phyloP scores from a whole-genome alignment of 2,888 invertebrate genomes.

The Schrankia costaestrigalis region DNA sequence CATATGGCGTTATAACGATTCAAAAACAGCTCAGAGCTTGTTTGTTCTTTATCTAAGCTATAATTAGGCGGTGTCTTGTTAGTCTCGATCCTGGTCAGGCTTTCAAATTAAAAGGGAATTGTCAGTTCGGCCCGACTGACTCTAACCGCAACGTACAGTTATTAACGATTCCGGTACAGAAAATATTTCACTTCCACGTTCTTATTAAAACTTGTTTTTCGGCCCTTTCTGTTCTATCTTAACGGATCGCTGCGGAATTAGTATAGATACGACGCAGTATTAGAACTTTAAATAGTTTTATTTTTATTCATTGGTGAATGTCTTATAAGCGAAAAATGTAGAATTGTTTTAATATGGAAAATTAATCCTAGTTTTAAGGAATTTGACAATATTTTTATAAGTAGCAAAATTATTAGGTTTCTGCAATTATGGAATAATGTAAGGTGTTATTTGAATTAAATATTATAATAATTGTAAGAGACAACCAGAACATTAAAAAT shows the following conservation, averaged over 20 bases:
- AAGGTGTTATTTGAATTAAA: no score
- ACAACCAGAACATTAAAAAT: no score
- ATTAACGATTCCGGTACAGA: constrained; percentile 76
- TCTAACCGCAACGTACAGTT: constrained; percentile 69
- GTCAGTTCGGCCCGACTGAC: constrained; percentile 51
- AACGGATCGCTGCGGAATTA: constrained; percentile 43
- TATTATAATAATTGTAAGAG: no score
- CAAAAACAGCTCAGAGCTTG: constrained; percentile 56
- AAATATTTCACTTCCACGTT: constrained; percentile 78
- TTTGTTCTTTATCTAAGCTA: constrained; percentile 69
- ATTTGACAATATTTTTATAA: no score
- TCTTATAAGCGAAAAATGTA: no score
- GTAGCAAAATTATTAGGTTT: no score
- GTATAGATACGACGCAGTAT: constrained; percentile 49
- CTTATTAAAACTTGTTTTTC: constrained; percentile 74
- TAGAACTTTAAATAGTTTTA: no score
- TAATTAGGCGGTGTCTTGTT: constrained; percentile 77
- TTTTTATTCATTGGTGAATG: no score
- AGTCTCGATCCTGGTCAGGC: constrained; percentile 65
- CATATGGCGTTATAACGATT: constrained; percentile 65
- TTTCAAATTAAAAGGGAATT: constrained; percentile 75
- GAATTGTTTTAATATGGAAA: no score
- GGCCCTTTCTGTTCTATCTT: constrained; percentile 64
- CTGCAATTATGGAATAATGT: no score
- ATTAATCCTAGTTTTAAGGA: no score